Evolutionary conservation across 1,140 invertebrate species (phyloP).

Genomic region (Orius laevigatus): DNA sequence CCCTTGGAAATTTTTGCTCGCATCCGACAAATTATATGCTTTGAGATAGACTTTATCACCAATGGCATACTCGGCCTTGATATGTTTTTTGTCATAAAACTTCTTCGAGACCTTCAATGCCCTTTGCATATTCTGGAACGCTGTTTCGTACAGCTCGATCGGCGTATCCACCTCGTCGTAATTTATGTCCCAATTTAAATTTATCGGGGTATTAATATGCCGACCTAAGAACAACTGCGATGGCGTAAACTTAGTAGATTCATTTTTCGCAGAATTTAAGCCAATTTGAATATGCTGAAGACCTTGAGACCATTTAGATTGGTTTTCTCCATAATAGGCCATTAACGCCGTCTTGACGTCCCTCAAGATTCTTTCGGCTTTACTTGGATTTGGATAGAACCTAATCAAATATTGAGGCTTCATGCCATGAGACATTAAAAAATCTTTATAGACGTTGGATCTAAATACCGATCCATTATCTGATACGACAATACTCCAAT

Average conservation of each 20-base stretch:
- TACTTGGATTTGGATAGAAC: neutral
- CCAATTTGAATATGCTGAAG: neutral
- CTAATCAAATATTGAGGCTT: neutral
- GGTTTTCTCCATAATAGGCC: neutral
- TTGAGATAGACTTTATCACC: too few species aligned
- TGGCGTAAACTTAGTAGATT: neutral
- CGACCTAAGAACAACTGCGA: neutral
- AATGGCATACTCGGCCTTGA: too few species aligned
- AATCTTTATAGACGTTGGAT: neutral
- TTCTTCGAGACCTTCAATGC: too few species aligned
- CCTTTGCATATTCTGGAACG: too few species aligned
- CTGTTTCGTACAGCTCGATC: too few species aligned
- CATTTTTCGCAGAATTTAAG: neutral
- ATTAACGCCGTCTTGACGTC: neutral
- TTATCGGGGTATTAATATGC: neutral
- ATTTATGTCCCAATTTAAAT: neutral
- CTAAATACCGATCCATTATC: conserved; percentile 1
- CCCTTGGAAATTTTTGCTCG: too few species aligned
- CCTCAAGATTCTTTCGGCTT: neutral
- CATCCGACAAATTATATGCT: too few species aligned
- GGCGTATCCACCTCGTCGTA: neutral
- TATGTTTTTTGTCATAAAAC: too few species aligned
- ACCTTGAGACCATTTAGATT: conserved; percentile 3
- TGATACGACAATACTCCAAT: neutral
- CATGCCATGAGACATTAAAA: neutral